A percentile compares a stretch with the other conserved stretches of the same genome.
phyloP scores from a whole-genome alignment of 2,113 vertebrate species.

The Planiliza haematocheilus region DNA sequence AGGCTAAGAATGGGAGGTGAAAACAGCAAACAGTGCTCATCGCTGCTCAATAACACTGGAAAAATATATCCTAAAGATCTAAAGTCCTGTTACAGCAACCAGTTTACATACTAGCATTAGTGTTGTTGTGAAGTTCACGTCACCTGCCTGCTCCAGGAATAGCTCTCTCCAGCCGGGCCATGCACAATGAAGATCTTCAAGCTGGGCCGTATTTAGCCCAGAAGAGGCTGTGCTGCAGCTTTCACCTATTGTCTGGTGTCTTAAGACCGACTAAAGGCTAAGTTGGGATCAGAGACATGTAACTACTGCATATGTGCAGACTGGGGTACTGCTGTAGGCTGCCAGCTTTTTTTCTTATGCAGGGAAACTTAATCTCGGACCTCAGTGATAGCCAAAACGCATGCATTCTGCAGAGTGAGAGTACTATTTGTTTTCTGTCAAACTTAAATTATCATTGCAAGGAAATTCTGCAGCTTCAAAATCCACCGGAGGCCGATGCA shows the following conservation, averaged over 20 bases:
- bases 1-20: neutral
- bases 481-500: neutral
- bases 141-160: conserved; percentile 48
- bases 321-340: neutral
- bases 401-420: neutral
- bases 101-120: conserved; percentile 51
- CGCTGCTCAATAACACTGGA: neutral
- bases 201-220: conserved; percentile 23
- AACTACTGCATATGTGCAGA: neutral
- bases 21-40: conserved; percentile 6
- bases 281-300: conserved; percentile 47
- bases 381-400: neutral
- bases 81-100: conserved; percentile 26
- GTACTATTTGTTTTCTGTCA: too few species aligned
- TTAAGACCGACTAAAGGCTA: conserved; percentile 37
- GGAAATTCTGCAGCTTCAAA: too few species aligned
- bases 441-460: too few species aligned
- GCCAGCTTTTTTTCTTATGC: neutral
- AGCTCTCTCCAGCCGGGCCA: conserved; percentile 14
- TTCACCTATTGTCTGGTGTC: conserved; percentile 42
- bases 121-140: neutral
- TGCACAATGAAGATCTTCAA: neutral
- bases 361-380: neutral
- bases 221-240: neutral
- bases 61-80: conserved; percentile 25